phyloP scores from a whole-genome alignment of 2,888 invertebrate genomes.

The Zaprionus lineosus region DNA sequence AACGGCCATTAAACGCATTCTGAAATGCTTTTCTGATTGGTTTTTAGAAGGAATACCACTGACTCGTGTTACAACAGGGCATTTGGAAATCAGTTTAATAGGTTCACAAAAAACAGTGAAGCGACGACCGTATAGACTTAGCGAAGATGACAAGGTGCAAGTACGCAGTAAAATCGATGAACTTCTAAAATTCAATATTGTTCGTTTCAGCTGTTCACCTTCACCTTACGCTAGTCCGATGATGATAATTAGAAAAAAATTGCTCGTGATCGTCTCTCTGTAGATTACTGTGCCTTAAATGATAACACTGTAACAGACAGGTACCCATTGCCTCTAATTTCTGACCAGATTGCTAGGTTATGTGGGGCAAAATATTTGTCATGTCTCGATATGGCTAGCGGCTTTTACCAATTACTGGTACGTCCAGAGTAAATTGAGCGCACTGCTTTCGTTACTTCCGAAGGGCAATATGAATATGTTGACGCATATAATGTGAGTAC shows the following conservation, averaged over 20 bases:
- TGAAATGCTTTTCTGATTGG: conserved; percentile 7
- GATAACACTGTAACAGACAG: conserved; percentile 1
- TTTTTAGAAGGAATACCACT: conserved; percentile 9
- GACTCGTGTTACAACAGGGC: conserved; percentile 10
- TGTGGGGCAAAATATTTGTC: conserved; percentile 1
- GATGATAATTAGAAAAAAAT: neutral
- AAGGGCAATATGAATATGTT: too few species aligned
- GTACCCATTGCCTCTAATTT: conserved; percentile 1
- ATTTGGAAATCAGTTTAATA: conserved; percentile 16
- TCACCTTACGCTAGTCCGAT: conserved; percentile 6
- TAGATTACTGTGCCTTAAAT: neutral
- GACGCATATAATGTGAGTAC: too few species aligned
- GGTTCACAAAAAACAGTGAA: conserved; percentile 20
- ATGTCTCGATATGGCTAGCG: conserved; percentile 1
- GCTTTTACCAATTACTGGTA: neutral
- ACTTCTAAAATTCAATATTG: conserved; percentile 1
- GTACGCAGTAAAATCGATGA: conserved; percentile 4
- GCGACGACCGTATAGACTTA: neutral
- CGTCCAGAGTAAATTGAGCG: neutral
- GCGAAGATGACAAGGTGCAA: neutral
- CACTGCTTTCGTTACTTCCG: conserved; percentile 1
- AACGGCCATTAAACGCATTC: neutral
- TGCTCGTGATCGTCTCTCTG: conserved; percentile 1
- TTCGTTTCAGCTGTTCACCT: conserved; percentile 8
- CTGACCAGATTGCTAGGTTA: conserved; percentile 1